Percentiles rank a stretch among this genome's conserved stretches.
Evolutionary conservation across 2,888 invertebrate genomes (phyloP).

Genomic region (Pyrgus malvae): DNA sequence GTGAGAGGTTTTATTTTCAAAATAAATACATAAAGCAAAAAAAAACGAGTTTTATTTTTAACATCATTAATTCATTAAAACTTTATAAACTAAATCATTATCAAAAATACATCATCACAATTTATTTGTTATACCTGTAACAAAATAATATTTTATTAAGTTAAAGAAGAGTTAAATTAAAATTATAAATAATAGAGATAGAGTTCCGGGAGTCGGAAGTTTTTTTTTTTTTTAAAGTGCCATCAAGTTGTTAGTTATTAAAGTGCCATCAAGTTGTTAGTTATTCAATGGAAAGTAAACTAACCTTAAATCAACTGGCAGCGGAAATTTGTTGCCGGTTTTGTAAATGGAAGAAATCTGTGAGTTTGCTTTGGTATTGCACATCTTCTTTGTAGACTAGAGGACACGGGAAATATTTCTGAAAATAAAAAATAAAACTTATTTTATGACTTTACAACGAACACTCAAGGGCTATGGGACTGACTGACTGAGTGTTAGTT

Average conservation of each 20-base stretch:
- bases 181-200: too few relatives aligned
- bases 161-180: too few relatives aligned
- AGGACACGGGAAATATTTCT: conserved; percentile 75
- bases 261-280: too few relatives aligned
- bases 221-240: too few relatives aligned
- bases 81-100: conserved; percentile 50
- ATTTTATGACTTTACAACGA: too few relatives aligned
- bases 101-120: conserved; percentile 66
- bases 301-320: conserved; percentile 54
- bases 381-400: conserved; percentile 62
- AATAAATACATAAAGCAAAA: neutral
- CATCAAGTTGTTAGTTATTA: too few relatives aligned
- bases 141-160: too few relatives aligned
- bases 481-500: too few relatives aligned
- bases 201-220: too few relatives aligned
- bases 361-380: conserved; percentile 58
- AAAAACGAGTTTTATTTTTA: neutral
- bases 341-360: conserved; percentile 68
- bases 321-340: conserved; percentile 53
- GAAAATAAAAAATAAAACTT: conserved; percentile 25
- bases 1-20: neutral
- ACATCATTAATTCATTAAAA: neutral
- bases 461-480: too few relatives aligned
- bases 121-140: conserved; percentile 43
- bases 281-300: neutral